A percentile compares a stretch with the other conserved stretches of the same genome.
These are phyloP conservation scores for Manis crassicaudata DNA, from an alignment of 2,797 vertebrate species.

Conservation along the genomic window DNA sequence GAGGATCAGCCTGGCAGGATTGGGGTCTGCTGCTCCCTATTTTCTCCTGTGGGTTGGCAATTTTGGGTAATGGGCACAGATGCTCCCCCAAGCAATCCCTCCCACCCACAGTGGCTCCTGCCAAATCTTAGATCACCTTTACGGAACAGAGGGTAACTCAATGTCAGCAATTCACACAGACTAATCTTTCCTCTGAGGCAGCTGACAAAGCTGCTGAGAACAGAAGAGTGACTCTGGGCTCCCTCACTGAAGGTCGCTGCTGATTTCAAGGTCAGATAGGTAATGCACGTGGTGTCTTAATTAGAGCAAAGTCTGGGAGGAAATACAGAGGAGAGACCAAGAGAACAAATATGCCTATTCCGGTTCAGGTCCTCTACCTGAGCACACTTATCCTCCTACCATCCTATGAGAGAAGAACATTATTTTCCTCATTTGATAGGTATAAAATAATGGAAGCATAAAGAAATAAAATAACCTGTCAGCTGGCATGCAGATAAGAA, in stretches of 20 bases:
- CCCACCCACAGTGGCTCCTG: not conserved
- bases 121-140: slow-evolving; percentile 39
- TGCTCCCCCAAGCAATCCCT: not conserved
- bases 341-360: not conserved
- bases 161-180: slow-evolving; percentile 33
- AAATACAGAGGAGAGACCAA: not conserved
- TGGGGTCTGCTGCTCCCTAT: slow-evolving; percentile 7
- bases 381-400: not conserved
- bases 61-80: slow-evolving; percentile 9
- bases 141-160: slow-evolving; percentile 41
- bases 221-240: not conserved
- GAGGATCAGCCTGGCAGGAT: slow-evolving; percentile 14
- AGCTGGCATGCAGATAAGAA: not conserved
- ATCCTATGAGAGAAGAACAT: not conserved
- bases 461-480: not conserved
- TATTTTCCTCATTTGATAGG: not conserved
- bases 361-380: not conserved
- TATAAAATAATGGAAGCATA: not conserved
- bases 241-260: slow-evolving; percentile 47
- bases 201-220: slow-evolving; percentile 48
- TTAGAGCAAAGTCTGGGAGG: slow-evolving; percentile 13
- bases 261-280: slow-evolving; percentile 70
- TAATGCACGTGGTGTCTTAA: not conserved
- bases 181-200: slow-evolving; percentile 54
- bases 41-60: slow-evolving; percentile 15